Evolutionary conservation across 1,140 invertebrate species (phyloP).

Genomic region (Eupristina koningsbergeri): DNA sequence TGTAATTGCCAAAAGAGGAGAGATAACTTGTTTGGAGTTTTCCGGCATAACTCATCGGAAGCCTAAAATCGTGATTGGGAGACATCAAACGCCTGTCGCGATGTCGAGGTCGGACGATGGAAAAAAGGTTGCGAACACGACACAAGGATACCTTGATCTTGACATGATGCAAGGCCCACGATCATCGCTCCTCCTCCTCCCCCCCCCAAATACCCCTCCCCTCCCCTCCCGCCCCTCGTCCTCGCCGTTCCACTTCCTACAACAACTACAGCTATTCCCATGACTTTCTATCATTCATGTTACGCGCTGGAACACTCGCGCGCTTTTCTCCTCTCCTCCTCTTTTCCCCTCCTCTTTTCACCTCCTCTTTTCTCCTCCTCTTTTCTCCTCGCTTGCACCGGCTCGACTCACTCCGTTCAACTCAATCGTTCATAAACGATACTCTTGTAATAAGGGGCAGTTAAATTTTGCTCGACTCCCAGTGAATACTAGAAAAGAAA

Average conservation of each 20-base stretch:
- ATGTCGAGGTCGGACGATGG: not conserved
- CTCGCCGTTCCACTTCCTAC: conserved; percentile 49
- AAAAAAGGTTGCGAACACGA: not conserved
- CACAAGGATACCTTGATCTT: conserved; percentile 65
- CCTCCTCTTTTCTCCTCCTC: no score
- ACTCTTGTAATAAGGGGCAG: not conserved
- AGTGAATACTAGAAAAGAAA: not conserved
- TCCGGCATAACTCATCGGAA: not conserved
- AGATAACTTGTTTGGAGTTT: no score
- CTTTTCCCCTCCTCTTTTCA: no score
- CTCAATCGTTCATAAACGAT: not conserved
- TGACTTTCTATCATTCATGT: conserved; percentile 48
- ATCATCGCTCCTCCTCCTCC: conserved; percentile 45
- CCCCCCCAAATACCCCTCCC: conserved; percentile 43
- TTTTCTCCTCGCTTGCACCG: no score
- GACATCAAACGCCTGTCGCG: not conserved
- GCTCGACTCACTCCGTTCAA: no score
- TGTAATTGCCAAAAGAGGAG: not conserved
- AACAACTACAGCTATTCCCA: conserved; percentile 46
- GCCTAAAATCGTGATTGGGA: no score
- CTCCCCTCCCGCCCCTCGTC: conserved; percentile 27
- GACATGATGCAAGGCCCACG: conserved; percentile 65
- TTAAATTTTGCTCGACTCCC: not conserved
- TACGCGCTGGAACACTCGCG: not conserved
- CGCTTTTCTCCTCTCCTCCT: not conserved